phyloP scores from a whole-genome alignment of 2,888 invertebrate genomes.

The Cephalotes varians region DNA sequence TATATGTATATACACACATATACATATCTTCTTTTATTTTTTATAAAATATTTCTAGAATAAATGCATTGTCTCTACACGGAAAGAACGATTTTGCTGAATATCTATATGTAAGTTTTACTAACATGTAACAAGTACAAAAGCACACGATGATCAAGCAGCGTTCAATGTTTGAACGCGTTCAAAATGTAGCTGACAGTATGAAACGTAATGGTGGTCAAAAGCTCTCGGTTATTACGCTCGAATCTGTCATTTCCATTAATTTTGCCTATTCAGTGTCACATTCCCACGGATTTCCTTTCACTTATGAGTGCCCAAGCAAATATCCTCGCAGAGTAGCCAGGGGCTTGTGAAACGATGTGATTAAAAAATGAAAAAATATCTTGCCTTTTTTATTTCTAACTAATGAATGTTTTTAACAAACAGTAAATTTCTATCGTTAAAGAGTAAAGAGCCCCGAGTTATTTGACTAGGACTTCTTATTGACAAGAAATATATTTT shows the following conservation, averaged over 20 bases:
- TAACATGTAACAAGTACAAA: not conserved
- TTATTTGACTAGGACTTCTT: not conserved
- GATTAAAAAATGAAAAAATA: slow-evolving; percentile 2
- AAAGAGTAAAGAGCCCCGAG: not conserved
- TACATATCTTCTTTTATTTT: not conserved
- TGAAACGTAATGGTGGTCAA: slow-evolving; percentile 39
- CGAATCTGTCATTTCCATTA: slow-evolving; percentile 76
- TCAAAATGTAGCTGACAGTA: slow-evolving; percentile 45
- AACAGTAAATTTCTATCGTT: not conserved
- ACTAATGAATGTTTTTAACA: not conserved
- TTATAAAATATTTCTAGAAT: not conserved
- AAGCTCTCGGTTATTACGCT: slow-evolving; percentile 71
- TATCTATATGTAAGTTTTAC: not conserved
- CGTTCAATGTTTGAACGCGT: slow-evolving; percentile 49
- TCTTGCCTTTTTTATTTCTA: no score
- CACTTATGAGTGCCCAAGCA: slow-evolving; percentile 42
- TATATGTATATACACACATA: not conserved
- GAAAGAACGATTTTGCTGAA: no score
- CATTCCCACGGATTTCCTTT: slow-evolving; percentile 68
- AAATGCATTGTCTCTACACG: not conserved
- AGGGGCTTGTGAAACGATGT: not conserved
- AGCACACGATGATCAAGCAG: slow-evolving; percentile 23
- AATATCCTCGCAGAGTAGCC: slow-evolving; percentile 14
- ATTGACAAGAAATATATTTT: not conserved
- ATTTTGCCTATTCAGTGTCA: slow-evolving; percentile 77